Evolutionary conservation across 2,797 vertebrate genomes (phyloP).

Genomic region (Chaenodraco wilsoni): DNA sequence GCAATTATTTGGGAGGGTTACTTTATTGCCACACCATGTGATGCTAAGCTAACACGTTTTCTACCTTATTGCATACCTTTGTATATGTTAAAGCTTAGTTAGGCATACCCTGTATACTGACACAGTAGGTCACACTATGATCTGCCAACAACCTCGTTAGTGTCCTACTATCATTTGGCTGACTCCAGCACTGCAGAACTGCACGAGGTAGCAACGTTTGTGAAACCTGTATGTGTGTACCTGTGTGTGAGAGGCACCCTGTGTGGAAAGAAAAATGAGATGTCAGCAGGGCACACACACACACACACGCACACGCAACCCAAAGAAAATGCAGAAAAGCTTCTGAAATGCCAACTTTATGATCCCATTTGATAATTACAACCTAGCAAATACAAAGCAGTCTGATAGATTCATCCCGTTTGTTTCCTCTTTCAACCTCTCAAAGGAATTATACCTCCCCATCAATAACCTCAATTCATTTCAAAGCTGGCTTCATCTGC

Average conservation of each 20-base stretch:
- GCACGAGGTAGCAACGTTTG: slow-evolving; percentile 39
- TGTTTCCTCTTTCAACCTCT: slow-evolving; percentile 34
- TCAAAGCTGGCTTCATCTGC: slow-evolving; percentile 10
- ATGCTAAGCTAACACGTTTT: slow-evolving; percentile 1
- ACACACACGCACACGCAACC: slow-evolving; percentile 17
- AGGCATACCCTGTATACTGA: slow-evolving; percentile 3
- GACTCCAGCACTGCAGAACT: slow-evolving; percentile 46
- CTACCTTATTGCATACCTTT: neutral
- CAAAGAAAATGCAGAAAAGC: slow-evolving; percentile 10
- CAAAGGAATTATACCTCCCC: slow-evolving; percentile 1
- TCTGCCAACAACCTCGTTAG: slow-evolving; percentile 50
- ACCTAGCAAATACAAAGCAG: slow-evolving; percentile 8
- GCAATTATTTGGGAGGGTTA: neutral
- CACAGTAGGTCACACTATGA: slow-evolving; percentile 40
- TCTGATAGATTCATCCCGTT: slow-evolving; percentile 20
- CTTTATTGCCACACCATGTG: neutral
- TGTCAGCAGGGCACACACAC: slow-evolving; percentile 55
- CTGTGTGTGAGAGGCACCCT: slow-evolving; percentile 43
- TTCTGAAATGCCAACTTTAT: slow-evolving; percentile 17
- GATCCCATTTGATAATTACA: slow-evolving; percentile 23
- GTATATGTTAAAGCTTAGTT: slow-evolving; percentile 10
- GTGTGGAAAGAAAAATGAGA: slow-evolving; percentile 55
- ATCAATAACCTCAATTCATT: slow-evolving; percentile 25
- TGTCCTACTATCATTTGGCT: slow-evolving; percentile 57
- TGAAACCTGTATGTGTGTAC: slow-evolving; percentile 16